Base-by-base conservation (phyloP, 2,888 invertebrate genomes). In the Drosophila heteroneura region DNA sequence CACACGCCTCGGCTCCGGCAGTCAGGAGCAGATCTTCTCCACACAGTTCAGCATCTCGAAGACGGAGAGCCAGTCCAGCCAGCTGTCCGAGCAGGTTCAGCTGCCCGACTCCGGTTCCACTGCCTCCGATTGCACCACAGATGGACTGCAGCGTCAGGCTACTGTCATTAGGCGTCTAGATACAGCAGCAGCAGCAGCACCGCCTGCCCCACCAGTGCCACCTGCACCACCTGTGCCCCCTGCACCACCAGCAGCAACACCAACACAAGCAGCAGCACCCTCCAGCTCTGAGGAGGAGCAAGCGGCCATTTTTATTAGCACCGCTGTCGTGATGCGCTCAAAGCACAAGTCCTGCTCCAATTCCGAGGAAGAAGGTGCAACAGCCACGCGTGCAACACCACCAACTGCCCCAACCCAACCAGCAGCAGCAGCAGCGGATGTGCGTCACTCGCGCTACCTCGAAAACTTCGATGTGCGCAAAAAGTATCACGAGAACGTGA, bases 1-100 rank as follows among this genome's bases (percentile, higher is more conserved):
- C 65, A 96, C 96, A 12, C 95, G 95, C 79, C 94, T 96, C 53
- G 96, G 96, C 37, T 93, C 93, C 0, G 94, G 94, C 30, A 96
- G 95, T 86, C 94, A 95, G 88, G 96, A 96, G 84, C 96, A 96
- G 92, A 94, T 96, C 54, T 96, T 96, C 91, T 95, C 95, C 83
- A 95, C 95, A 5, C 95, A 95, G 83, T 94, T 95, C 81, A 95
- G 95, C 88, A 94, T 95, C 81, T 95, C 95, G 1, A 95, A 95
- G 90, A 95, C 95, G 7, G 95, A 95, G 72, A 95, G 95, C 89
- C 94, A 95, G 39, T 95, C 95, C 19, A 95, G 95, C 82, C 95
- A 95, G 88, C 94, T 95, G 56, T 95, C 95, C 3, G 95, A 94
- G 71, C 92, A 93, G 67, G 85, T 90, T 28, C 92, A 93, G 65